Conservation (phyloP, 2,888 invertebrate species). For the Hyalella azteca region DNA sequence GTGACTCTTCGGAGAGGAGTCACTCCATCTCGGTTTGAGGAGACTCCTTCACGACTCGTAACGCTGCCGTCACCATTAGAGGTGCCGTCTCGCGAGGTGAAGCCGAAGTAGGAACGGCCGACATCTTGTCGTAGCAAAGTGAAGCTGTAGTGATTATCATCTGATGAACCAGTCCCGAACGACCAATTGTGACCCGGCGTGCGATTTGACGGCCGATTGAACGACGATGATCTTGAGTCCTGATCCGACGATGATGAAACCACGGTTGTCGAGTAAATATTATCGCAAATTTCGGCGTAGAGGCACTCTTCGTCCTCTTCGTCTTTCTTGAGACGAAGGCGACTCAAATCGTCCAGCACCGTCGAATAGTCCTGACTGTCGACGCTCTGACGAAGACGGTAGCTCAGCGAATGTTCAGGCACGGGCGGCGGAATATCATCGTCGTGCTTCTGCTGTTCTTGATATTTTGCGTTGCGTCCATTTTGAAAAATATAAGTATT, state of each 20-base stretch:
- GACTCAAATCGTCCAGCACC: conserved; percentile 49
- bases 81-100: conserved; percentile 3
- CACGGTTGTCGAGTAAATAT: conserved; percentile 27
- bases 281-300: conserved; percentile 56
- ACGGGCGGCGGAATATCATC: conserved; percentile 41
- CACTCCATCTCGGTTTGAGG: too few relatives aligned
- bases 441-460: conserved; percentile 39
- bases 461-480: conserved; percentile 38
- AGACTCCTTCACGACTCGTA: too few relatives aligned
- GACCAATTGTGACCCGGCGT: conserved; percentile 24
- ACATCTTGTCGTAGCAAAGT: conserved; percentile 49
- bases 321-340: not conserved
- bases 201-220: not conserved
- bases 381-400: conserved; percentile 42
- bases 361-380: conserved; percentile 54
- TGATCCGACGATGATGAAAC: conserved; percentile 5
- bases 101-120: conserved; percentile 50
- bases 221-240: conserved; percentile 7
- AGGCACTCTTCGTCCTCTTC: conserved; percentile 39
- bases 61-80: too few relatives aligned
- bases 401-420: conserved; percentile 37
- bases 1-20: too few relatives aligned
- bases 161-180: conserved; percentile 12
- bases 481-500: conserved; percentile 58
- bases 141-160: conserved; percentile 41